A percentile compares a stretch with the other conserved stretches of the same genome.
These are phyloP conservation scores for Diaprepes abbreviatus DNA, from an alignment of 2,888 invertebrate species.

Conservation along the genomic window DNA sequence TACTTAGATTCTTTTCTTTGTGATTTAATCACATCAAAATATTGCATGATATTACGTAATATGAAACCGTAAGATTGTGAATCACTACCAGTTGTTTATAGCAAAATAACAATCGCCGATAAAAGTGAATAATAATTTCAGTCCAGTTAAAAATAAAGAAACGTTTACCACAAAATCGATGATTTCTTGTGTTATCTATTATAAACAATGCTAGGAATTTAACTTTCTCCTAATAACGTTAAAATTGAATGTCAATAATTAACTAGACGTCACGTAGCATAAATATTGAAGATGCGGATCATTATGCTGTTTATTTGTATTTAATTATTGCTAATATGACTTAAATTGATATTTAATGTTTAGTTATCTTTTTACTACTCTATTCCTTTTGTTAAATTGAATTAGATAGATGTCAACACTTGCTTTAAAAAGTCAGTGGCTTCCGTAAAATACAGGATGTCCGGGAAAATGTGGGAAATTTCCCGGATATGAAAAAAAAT, in stretches of 20 bases:
- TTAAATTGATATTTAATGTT: too few relatives aligned
- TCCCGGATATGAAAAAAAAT: too few relatives aligned
- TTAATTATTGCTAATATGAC: not conserved
- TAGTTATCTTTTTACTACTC: too few relatives aligned
- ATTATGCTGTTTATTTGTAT: not conserved
- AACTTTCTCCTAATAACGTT: not conserved
- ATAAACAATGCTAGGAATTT: conserved; percentile 4
- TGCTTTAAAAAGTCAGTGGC: too few relatives aligned
- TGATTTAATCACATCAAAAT: not conserved
- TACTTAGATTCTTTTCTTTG: too few relatives aligned
- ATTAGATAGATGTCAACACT: too few relatives aligned
- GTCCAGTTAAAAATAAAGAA: not conserved
- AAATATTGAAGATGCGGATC: not conserved
- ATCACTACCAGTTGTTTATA: not conserved
- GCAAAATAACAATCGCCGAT: not conserved
- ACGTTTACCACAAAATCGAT: not conserved
- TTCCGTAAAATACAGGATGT: too few relatives aligned
- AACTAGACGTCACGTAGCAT: not conserved
- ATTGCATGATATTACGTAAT: not conserved
- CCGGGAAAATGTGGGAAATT: too few relatives aligned
- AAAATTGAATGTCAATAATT: not conserved
- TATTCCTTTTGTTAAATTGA: too few relatives aligned
- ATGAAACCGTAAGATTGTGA: not conserved
- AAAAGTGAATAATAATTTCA: not conserved
- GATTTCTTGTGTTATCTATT: not conserved